Percentiles rank a stretch among this genome's conserved stretches.
Evolutionary conservation across 2,797 vertebrate species (phyloP).

Genomic region (Danio choprae): DNA sequence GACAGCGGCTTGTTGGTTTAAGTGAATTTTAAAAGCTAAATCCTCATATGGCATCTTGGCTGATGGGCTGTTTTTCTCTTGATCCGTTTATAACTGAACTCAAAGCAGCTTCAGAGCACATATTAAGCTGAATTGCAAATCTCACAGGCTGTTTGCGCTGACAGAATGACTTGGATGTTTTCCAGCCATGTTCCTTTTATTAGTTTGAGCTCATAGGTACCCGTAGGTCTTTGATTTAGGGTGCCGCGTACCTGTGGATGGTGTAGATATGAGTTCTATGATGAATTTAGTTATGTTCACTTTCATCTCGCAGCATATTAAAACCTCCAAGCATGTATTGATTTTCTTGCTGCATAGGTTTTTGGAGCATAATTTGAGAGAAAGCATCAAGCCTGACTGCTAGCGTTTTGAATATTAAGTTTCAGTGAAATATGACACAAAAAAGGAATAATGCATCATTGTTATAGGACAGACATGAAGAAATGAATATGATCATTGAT

Average conservation of each 20-base stretch:
- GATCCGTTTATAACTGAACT: conserved; percentile 2
- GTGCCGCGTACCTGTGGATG: not conserved
- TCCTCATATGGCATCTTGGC: conserved; percentile 15
- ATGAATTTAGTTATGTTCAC: not conserved
- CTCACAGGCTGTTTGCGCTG: not conserved
- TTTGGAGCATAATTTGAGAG: not conserved
- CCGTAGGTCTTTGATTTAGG: not conserved
- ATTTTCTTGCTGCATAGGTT: not conserved
- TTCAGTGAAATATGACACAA: not conserved
- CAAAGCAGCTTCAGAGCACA: conserved; percentile 26
- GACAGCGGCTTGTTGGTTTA: conserved; percentile 12
- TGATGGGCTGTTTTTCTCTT: conserved; percentile 16
- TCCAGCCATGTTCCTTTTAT: conserved; percentile 4
- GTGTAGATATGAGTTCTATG: too few relatives aligned
- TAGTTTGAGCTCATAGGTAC: not conserved
- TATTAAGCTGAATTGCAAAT: conserved; percentile 25
- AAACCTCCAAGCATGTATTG: not conserved
- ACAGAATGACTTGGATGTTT: conserved; percentile 1
- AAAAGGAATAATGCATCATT: not conserved
- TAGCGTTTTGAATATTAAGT: not conserved
- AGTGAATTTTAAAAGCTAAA: conserved; percentile 40
- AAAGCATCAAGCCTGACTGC: not conserved
- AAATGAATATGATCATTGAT: too few relatives aligned
- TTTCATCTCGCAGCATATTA: not conserved
- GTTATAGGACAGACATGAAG: not conserved